A percentile compares a stretch with the other conserved stretches of the same genome.
Evolutionary conservation across 2,113 vertebrate species (phyloP).

Genomic region (Chelonoidis abingdonii): DNA sequence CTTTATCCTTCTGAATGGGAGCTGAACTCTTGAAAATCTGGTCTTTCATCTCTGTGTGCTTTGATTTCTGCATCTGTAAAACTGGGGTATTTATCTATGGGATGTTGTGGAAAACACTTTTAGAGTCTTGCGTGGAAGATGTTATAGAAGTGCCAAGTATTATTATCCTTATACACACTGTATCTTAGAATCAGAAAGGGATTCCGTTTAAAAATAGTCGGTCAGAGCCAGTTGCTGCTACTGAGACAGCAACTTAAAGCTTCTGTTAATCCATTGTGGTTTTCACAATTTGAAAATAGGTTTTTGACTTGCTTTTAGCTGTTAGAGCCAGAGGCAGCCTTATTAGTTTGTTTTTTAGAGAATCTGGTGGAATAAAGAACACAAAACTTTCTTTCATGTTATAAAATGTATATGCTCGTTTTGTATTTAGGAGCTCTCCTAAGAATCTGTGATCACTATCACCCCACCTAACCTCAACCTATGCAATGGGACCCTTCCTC

Average conservation of each 20-base stretch:
- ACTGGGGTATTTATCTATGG: neutral
- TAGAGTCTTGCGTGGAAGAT: neutral
- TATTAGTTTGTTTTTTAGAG: neutral
- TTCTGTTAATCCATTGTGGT: neutral
- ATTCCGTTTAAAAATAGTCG: slow-evolving; percentile 20
- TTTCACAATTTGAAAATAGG: neutral
- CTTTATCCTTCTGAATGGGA: neutral
- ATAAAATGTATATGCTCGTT: neutral
- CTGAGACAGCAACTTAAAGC: neutral
- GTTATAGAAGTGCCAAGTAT: neutral
- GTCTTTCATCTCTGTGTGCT: neutral
- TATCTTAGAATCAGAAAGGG: neutral
- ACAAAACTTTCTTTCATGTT: neutral
- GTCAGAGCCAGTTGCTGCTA: neutral
- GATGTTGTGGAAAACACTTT: slow-evolving; percentile 9
- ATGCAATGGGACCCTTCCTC: neutral
- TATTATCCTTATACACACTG: neutral
- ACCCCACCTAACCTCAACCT: neutral
- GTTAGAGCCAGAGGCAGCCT: neutral
- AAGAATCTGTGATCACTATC: neutral
- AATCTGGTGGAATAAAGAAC: too few relatives aligned
- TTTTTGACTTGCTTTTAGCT: neutral
- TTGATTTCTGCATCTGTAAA: neutral
- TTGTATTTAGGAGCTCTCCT: neutral
- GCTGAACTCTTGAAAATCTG: neutral